These are phyloP conservation scores for Leptarthrus brevirostris DNA, from an alignment of 2,888 invertebrate species.

Conservation along the genomic window DNA sequence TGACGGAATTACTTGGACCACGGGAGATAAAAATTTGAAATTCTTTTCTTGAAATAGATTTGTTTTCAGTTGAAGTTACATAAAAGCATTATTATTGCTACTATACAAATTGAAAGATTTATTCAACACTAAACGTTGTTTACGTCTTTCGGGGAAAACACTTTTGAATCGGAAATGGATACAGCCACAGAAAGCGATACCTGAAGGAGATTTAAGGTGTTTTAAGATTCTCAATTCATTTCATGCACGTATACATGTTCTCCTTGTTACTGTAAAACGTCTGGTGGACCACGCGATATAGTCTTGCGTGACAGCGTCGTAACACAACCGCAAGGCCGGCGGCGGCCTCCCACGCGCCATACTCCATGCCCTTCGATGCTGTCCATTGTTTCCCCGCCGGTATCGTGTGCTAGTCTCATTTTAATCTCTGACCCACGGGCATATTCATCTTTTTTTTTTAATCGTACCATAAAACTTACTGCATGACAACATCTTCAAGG, in stretches of 20 bases:
- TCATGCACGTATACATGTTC: too few relatives aligned
- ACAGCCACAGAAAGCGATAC: too few relatives aligned
- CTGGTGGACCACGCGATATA: not conserved
- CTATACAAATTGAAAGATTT: slow-evolving; percentile 10
- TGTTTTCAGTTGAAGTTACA: slow-evolving; percentile 26
- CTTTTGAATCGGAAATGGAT: too few relatives aligned
- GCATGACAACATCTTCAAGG: slow-evolving; percentile 24
- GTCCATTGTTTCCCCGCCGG: slow-evolving; percentile 22
- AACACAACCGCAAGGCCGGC: slow-evolving; percentile 23
- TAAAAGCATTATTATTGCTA: slow-evolving; percentile 7
- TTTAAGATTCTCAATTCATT: not conserved
- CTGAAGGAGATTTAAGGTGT: not conserved
- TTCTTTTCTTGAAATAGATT: not conserved
- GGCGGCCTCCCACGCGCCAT: slow-evolving; percentile 50
- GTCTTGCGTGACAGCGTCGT: not conserved
- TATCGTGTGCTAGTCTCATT: slow-evolving; percentile 20
- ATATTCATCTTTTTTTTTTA: slow-evolving; percentile 4
- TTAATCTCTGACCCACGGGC: slow-evolving; percentile 24
- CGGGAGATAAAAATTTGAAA: slow-evolving; percentile 3
- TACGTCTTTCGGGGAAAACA: not conserved
- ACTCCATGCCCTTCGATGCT: slow-evolving; percentile 7
- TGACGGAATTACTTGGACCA: not conserved
- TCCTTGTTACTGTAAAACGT: too few relatives aligned
- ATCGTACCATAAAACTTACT: slow-evolving; percentile 29
- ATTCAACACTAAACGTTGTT: not conserved